Evolutionary conservation across 1,140 invertebrate genomes (phyloP), one percentile per base, ranked within the genome.

Genomic region (Drosophila oshimai): DNA sequence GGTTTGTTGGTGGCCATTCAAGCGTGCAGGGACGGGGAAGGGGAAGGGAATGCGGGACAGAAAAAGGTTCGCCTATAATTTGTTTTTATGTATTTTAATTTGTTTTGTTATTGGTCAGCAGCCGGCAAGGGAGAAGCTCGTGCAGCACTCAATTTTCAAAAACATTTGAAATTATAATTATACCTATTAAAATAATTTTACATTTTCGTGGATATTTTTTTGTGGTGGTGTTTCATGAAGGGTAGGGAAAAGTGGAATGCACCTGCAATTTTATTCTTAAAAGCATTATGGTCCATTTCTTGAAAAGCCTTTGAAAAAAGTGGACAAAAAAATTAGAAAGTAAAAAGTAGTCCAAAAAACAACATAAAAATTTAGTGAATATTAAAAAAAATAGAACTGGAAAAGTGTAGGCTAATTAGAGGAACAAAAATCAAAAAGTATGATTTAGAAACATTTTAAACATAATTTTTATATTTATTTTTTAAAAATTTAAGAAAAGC

Each of bases 51-150:
- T 42, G 29, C 44, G 24, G 64, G 28, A 20, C 22, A 15, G 57
- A 67, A 53, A 53, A 67, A 65, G 61, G 58, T 50, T 65, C 42
- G n/a, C 46, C 29, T 29, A 54, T 57, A 78, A 79, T 74, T 80
- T 50, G 39, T 28, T 49, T 71, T 71, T 37, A 71, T 71, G 41
- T 72, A 18, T 51, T 60, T 55, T 71, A 68, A 37, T 71, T 71
- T 36, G 24, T 29, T 42, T 58, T 49, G 34, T 36, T 67, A 10
- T 15, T 47, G 57, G 57, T 12, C 51, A 64, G 57, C 76, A 57
- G 69, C 53, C 50, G 74, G 57, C 46, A 28, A 53, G 26, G 12
- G 17, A 41, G 39, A 45, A 57, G 65, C 60, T 61, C 80, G 79
- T 83, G 79, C 58, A 26, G 53, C 74, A 74, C 64, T 74, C 79